phyloP scores from a whole-genome alignment of 2,888 invertebrate genomes.

The Andrena trimmerana region DNA sequence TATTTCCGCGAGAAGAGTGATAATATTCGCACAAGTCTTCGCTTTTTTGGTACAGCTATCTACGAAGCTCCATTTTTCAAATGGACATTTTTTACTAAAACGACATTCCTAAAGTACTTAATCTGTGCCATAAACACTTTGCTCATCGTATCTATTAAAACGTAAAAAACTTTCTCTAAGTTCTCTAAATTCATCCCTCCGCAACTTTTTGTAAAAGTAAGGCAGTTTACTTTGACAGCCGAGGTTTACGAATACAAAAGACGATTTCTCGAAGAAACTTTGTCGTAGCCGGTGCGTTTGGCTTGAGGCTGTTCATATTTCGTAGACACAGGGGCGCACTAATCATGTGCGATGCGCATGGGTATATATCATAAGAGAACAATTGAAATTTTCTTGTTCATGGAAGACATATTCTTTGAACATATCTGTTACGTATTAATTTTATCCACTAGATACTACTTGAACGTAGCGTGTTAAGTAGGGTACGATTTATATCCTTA shows the following conservation, averaged over 20 bases:
- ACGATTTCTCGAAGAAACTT: constrained; percentile 28
- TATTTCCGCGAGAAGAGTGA: constrained; percentile 50
- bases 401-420: constrained; percentile 40
- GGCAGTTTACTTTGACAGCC: constrained; percentile 3
- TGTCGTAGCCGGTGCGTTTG: constrained; percentile 23
- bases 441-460: constrained; percentile 27
- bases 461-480: constrained; percentile 21
- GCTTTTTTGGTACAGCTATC: constrained; percentile 56
- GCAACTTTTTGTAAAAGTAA: constrained; percentile 1
- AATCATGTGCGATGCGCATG: constrained; percentile 16
- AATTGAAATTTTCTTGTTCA: constrained; percentile 41
- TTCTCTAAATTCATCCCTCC: constrained; percentile 31
- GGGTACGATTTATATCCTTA: constrained; percentile 23
- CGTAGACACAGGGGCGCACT: constrained; percentile 28
- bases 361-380: constrained; percentile 34
- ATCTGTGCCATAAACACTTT: constrained; percentile 67
- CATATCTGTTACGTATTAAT: constrained; percentile 41
- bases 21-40: constrained; percentile 63
- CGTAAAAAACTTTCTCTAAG: constrained; percentile 23
- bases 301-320: constrained; percentile 30
- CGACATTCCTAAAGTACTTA: constrained; percentile 52
- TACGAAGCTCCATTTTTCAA: constrained; percentile 29
- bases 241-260: constrained; percentile 5
- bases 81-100: constrained; percentile 56
- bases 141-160: constrained; percentile 45